Conservation (phyloP, 2,113 vertebrate genomes). For the Neodon shergylaensis region DNA sequence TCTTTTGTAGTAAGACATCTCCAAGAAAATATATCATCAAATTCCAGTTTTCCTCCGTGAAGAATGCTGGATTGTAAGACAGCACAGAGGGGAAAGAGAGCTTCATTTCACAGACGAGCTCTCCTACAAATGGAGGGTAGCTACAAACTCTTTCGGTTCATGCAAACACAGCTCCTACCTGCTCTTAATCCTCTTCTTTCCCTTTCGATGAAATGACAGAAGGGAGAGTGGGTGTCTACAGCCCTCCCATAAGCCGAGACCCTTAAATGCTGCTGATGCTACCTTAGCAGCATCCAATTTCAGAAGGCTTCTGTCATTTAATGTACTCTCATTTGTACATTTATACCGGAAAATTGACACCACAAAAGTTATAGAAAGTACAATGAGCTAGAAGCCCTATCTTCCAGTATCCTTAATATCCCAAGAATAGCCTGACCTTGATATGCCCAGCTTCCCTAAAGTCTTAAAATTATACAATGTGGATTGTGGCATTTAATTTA, state of each 20-base stretch:
- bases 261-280: conserved; percentile 45
- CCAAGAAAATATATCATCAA: conserved; percentile 39
- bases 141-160: conserved; percentile 64
- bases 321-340: conserved; percentile 74
- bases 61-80: conserved; percentile 27
- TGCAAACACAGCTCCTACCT: conserved; percentile 43
- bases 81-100: not conserved
- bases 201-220: conserved; percentile 62
- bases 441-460: conserved; percentile 79
- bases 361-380: conserved; percentile 75
- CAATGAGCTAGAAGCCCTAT: conserved; percentile 72
- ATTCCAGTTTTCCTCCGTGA: conserved; percentile 46
- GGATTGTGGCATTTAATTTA: conserved; percentile 82
- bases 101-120: conserved; percentile 76
- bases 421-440: conserved; percentile 79
- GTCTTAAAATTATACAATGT: conserved; percentile 82
- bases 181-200: conserved; percentile 58
- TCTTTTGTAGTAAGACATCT: conserved; percentile 49
- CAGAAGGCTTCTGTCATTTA: conserved; percentile 56
- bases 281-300: conserved; percentile 49
- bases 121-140: conserved; percentile 59
- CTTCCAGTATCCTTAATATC: conserved; percentile 66
- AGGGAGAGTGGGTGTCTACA: conserved; percentile 14
- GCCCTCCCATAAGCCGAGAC: conserved; percentile 58
- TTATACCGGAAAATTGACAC: conserved; percentile 72